phyloP scores from a whole-genome alignment of 2,797 vertebrate genomes.

The Xenops minutus region DNA sequence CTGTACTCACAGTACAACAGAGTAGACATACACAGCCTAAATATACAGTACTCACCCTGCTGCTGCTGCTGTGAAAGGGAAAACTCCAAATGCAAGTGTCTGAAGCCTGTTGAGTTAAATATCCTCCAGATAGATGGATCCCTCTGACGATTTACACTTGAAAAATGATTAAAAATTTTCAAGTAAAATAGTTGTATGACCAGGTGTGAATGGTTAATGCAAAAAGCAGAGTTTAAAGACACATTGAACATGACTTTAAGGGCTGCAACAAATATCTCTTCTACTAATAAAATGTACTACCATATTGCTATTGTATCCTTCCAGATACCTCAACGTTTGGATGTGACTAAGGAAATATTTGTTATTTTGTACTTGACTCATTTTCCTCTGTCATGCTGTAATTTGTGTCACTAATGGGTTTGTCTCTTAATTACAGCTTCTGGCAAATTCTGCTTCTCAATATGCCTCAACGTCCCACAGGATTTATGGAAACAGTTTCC shows the following conservation, averaged over 20 bases:
- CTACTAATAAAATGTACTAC: not conserved
- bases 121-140: not conserved
- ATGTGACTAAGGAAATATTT: not conserved
- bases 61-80: not conserved
- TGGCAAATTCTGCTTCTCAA: not conserved
- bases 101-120: not conserved
- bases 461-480: not conserved
- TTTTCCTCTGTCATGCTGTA: not conserved
- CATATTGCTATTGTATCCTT: not conserved
- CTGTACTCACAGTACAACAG: not conserved
- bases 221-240: not conserved
- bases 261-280: not conserved
- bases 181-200: not conserved
- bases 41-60: fast-evolving
- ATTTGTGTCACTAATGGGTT: not conserved
- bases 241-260: not conserved
- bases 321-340: not conserved
- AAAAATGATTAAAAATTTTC: not conserved
- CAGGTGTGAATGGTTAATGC: not conserved
- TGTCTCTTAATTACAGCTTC: not conserved
- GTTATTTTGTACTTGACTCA: not conserved
- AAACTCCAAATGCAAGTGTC: not conserved
- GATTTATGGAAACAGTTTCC: not conserved
- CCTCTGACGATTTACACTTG: not conserved
- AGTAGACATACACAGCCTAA: not conserved